These are phyloP conservation scores for Perca flavescens DNA, from an alignment of 2,113 vertebrate genomes.

Conservation along the genomic window DNA sequence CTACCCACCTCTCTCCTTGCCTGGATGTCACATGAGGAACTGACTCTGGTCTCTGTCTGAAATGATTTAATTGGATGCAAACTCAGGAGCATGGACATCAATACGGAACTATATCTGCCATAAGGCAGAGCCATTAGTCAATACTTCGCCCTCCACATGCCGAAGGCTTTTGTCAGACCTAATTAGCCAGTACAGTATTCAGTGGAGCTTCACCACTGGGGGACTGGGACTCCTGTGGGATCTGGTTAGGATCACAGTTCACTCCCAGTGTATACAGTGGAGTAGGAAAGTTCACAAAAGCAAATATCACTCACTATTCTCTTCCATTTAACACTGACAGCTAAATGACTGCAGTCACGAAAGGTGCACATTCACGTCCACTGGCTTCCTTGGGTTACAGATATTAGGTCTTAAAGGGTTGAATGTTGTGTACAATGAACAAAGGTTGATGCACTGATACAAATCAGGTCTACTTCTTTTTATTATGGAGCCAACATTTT, in stretches of 20 bases:
- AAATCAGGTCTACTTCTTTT: neutral
- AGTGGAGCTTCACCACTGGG: constrained; percentile 76
- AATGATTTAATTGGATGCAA: constrained; percentile 86
- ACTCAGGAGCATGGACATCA: constrained; percentile 79
- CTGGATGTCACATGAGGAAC: constrained; percentile 77
- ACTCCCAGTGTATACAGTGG: constrained; percentile 70
- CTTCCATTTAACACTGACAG: constrained; percentile 62
- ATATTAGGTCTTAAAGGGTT: constrained; percentile 11
- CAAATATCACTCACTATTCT: constrained; percentile 70
- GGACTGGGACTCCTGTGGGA: constrained; percentile 78
- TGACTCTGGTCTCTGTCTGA: constrained; percentile 81
- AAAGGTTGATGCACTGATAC: neutral
- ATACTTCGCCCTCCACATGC: constrained; percentile 71
- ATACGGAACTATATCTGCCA: constrained; percentile 81
- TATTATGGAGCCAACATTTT: constrained; percentile 19
- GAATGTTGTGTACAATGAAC: neutral
- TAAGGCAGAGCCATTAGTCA: constrained; percentile 81
- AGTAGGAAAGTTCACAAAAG: constrained; percentile 76
- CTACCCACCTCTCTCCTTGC: constrained; percentile 46
- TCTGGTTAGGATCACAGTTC: constrained; percentile 80
- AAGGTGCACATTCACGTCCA: constrained; percentile 44
- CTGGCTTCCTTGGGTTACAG: constrained; percentile 5
- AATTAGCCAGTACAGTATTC: constrained; percentile 84
- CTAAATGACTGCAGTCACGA: constrained; percentile 61
- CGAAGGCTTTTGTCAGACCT: constrained; percentile 75